Base-by-base conservation (phyloP, 2,888 invertebrate species). In the Ochropleura plecta region DNA sequence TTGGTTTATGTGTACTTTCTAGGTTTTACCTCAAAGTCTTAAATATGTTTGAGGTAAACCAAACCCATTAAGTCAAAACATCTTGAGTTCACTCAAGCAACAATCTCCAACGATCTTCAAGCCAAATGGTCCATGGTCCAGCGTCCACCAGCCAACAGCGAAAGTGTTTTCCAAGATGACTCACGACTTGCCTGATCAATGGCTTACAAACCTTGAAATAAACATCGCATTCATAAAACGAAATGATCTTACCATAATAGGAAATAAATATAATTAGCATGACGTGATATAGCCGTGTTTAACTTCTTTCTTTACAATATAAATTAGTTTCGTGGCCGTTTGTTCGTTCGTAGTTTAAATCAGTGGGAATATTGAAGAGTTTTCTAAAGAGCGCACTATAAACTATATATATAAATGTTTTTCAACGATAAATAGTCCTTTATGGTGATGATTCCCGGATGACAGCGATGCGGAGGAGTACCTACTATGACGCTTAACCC, bases 131-230 rank as follows among this genome's bases (percentile, higher is more conserved):
- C 60, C 55, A 74, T 65, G 62, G 53, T 72, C 63, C 71, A 83
- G 30, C 20, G 51, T 70, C 73, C 69, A 82, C 64, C 69, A 67
- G 74, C 68, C 53, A 60, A 71, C 72, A 84, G 85, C 82, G 89
- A 90, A 89, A 90, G 90, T 90, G 72, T 84, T 85, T 82, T 76
- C 68, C 53, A 72, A 74, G 76, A 78, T 87, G 83, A 88, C 78
- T 84, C 81, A 80, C 62, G 16, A 46, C 60, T 51, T 16, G 65
- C 69, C 57, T 70, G 62, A 53, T 70, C 51, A 46, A 70, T 85
- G 42, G 64, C n/a, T 63, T 16, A 42, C 7, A 9, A 66, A 71
- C 70, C 77, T 85, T 82, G 63, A 82, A 70, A 70, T 65, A 68
- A 70, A 71, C 59, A 55, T 59, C n/a, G 62, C 46, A 66, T 70